Conservation (phyloP, 2,113 vertebrate species). For the Leptocoma aspasia region DNA sequence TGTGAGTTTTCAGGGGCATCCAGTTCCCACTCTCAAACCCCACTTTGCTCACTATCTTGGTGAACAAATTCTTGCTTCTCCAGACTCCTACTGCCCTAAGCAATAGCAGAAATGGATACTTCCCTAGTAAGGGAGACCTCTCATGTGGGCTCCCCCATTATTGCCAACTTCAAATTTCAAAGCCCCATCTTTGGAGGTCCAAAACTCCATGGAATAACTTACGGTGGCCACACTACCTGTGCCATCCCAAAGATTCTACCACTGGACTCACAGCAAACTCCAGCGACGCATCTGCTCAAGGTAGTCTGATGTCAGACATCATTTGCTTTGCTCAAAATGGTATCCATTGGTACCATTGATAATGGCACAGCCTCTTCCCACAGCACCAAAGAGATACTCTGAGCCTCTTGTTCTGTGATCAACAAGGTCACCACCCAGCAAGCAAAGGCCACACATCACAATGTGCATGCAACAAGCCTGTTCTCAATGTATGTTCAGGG, state of each 20-base stretch:
- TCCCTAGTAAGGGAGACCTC: neutral
- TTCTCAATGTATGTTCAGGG: neutral
- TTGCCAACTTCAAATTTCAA: neutral
- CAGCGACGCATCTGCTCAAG: neutral
- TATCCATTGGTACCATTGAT: no score
- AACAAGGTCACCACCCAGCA: neutral
- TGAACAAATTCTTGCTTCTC: neutral
- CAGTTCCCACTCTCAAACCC: neutral
- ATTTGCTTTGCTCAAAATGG: neutral
- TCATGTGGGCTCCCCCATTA: neutral
- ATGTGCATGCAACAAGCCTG: rapidly evolving
- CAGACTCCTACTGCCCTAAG: neutral
- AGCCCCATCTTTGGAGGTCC: neutral
- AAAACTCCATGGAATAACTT: neutral
- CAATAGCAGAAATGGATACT: neutral
- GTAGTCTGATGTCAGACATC: neutral
- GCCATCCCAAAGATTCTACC: neutral
- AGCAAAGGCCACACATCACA: neutral
- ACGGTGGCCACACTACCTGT: neutral
- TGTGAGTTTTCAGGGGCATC: neutral
- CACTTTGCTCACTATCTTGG: neutral
- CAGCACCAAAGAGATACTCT: neutral
- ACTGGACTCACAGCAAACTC: neutral
- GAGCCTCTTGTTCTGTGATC: neutral
- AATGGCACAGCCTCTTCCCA: neutral